These are phyloP conservation scores for Theocolax elegans DNA, from an alignment of 1,140 invertebrate genomes.

Conservation along the genomic window DNA sequence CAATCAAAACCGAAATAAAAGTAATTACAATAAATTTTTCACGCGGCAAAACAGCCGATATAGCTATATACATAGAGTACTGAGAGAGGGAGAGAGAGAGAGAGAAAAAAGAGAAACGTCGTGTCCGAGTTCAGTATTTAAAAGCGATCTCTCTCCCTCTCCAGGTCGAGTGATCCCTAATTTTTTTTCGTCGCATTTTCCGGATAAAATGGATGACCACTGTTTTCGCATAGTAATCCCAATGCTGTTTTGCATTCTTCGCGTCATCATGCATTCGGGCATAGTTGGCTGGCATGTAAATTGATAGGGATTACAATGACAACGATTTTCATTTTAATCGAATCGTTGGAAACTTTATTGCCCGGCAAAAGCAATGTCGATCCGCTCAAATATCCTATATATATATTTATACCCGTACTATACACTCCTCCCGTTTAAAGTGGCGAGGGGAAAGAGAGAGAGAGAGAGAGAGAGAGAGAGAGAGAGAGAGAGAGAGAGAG, in stretches of 20 bases:
- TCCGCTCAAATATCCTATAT: too few relatives aligned
- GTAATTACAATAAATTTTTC: too few relatives aligned
- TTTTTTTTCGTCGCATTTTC: background rate
- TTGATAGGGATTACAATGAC: conserved; percentile 37
- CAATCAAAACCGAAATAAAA: too few relatives aligned
- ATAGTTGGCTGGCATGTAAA: conserved; percentile 29
- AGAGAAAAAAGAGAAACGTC: too few relatives aligned
- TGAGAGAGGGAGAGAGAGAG: background rate
- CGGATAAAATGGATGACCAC: conserved; percentile 9
- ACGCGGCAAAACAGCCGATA: too few relatives aligned
- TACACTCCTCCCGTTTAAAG: too few relatives aligned
- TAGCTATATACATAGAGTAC: too few relatives aligned
- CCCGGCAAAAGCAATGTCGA: conserved; percentile 10
- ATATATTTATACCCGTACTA: too few relatives aligned
- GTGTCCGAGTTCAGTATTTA: too few relatives aligned
- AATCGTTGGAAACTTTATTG: conserved; percentile 31
- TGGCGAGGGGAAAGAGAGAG: background rate
- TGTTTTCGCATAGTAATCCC: conserved; percentile 28
- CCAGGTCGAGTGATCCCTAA: too few relatives aligned
- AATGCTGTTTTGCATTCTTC: conserved; percentile 25
- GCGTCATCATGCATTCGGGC: background rate
- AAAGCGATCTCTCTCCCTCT: too few relatives aligned
- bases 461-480: background rate
- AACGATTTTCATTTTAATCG: conserved; percentile 38
- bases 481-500: background rate